phyloP scores from a whole-genome alignment of 1,140 invertebrate genomes.

The Frieseomelitta varia region DNA sequence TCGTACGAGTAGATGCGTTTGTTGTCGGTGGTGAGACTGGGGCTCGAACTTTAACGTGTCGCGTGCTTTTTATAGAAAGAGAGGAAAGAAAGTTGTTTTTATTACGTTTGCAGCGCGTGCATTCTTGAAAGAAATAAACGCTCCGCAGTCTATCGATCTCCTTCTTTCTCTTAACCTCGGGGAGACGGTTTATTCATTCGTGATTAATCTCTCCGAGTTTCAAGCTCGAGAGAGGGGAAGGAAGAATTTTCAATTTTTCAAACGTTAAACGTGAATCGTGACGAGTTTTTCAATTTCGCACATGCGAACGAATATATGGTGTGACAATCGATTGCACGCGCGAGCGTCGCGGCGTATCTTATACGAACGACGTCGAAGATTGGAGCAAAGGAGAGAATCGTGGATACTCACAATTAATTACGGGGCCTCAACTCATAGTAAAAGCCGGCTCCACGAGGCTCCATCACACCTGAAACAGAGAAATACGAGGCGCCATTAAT shows the following conservation, averaged over 20 bases:
- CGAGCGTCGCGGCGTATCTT: no score
- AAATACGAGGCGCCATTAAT: constrained; percentile 49
- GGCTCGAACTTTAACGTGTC: background rate
- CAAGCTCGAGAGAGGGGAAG: background rate
- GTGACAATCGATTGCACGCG: background rate
- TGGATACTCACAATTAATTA: constrained; percentile 79
- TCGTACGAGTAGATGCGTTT: background rate
- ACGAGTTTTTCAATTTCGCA: background rate
- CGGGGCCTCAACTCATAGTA: constrained; percentile 80
- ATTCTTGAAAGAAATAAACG: no score
- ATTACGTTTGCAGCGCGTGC: background rate
- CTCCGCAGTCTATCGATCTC: background rate
- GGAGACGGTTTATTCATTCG: background rate
- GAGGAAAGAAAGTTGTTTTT: background rate
- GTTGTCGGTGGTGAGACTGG: background rate
- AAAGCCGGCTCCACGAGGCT: constrained; percentile 71
- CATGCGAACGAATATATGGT: background rate
- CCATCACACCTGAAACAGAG: constrained; percentile 78
- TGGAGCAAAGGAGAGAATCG: background rate
- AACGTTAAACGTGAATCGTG: background rate
- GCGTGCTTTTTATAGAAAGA: background rate
- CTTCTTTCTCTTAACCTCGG: background rate
- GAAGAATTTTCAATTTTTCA: background rate
- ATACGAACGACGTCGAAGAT: no score
- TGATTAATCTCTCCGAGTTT: background rate